Conservation (phyloP, 2,888 invertebrate species). For the Polymixis flavicincta region DNA sequence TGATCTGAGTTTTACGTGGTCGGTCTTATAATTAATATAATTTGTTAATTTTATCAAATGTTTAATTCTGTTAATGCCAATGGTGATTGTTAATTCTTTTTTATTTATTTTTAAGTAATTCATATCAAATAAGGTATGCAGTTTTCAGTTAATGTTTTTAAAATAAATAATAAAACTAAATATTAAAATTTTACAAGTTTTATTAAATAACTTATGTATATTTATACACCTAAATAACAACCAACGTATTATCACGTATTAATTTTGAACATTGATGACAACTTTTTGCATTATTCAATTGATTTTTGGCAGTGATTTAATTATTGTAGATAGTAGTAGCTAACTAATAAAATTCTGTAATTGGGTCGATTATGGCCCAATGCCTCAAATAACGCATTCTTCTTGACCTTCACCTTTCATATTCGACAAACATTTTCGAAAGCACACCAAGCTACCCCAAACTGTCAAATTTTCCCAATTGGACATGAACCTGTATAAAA, state of each 20-base stretch:
- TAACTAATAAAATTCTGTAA: background rate
- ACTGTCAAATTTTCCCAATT: too few species aligned
- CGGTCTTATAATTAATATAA: background rate
- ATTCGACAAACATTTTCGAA: background rate
- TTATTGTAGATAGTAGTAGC: background rate
- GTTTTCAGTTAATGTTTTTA: conserved; percentile 56
- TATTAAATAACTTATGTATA: conserved; percentile 65
- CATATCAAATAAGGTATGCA: conserved; percentile 62
- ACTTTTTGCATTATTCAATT: background rate
- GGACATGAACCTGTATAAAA: too few species aligned
- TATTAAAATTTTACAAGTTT: conserved; percentile 35
- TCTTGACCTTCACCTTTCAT: background rate
- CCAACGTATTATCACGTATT: conserved; percentile 50
- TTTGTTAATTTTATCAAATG: conserved; percentile 48
- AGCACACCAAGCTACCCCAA: too few species aligned
- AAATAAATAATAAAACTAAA: conserved; percentile 55
- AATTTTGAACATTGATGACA: conserved; percentile 17
- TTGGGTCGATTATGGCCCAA: background rate
- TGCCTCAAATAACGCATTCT: background rate
- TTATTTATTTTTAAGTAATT: conserved; percentile 59
- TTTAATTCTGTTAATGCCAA: conserved; percentile 48
- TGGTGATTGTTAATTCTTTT: conserved; percentile 54
- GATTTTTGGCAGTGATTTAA: background rate
- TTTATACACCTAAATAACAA: conserved; percentile 62
- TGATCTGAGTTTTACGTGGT: background rate